Evolutionary conservation across 2,113 vertebrate species (phyloP).

Genomic region (Phrynocephalus versicolor): DNA sequence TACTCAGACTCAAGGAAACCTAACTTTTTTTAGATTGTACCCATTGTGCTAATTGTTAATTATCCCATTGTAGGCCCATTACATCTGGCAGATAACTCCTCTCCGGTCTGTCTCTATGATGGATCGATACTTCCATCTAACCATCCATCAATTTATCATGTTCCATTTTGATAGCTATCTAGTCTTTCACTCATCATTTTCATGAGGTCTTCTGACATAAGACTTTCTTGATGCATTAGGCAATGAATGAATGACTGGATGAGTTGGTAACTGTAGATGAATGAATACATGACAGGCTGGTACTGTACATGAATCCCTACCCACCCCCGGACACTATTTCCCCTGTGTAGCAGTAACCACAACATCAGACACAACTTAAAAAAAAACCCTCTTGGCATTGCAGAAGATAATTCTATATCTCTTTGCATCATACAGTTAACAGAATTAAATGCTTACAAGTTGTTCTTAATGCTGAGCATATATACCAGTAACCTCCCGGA

Average conservation of each 20-base stretch:
- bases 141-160: conserved; percentile 34
- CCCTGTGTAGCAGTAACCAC: conserved; percentile 2
- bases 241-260: conserved; percentile 54
- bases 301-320: background rate
- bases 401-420: conserved; percentile 23
- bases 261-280: conserved; percentile 47
- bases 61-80: conserved; percentile 37
- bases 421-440: background rate
- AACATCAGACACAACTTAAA: too few species aligned
- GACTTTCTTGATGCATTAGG: conserved; percentile 43
- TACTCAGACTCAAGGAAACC: conserved; percentile 13
- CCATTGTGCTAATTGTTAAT: background rate
- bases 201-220: conserved; percentile 41
- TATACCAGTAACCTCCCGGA: background rate
- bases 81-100: conserved; percentile 31
- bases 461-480: conserved; percentile 12
- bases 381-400: background rate
- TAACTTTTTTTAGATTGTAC: conserved; percentile 4
- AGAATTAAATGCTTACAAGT: conserved; percentile 3
- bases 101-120: conserved; percentile 28
- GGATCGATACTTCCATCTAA: conserved; percentile 36
- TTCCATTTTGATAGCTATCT: conserved; percentile 48
- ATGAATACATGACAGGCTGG: conserved; percentile 23
- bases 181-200: conserved; percentile 42
- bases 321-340: background rate